Base-by-base conservation (phyloP, 2,888 invertebrate genomes). In the Drosophila kokeensis region DNA sequence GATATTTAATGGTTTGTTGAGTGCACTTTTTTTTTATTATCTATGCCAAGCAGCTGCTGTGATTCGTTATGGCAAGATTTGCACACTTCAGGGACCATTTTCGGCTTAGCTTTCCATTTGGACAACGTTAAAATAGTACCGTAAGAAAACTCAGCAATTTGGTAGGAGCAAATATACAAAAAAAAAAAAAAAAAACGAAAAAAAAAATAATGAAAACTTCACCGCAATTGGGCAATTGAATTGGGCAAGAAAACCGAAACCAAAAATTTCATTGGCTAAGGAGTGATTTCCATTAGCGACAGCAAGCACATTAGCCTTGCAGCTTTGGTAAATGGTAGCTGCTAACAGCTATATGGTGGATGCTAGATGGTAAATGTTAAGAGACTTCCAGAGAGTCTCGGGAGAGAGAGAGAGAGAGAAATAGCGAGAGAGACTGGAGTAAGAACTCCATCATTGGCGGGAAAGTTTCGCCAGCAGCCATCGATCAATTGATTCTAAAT, bases 401-500 rank as follows among this genome's bases (percentile, higher is more conserved):
- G n/a, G 24, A 24, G 45, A 13, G 30, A 30, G 29, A 29, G 49
- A 6, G 18, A 49, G 49, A 48, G 24, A 24, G 24, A 13, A 11
- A 50, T n/a, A 29, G 30, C n/a, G 50, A 13, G 8, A 7, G 13
- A 11, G 4, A 27, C 24, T 15, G 45, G 15, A 4, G 21, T 42
- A 59, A 62, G 77, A 73, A 77, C 67, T 62, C 69, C 78, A 67
- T 61, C 69, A 61, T 58, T 57, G 75, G 64, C 79, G 79, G 76
- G 79, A 79, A 79, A 79, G 79, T 79, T 76, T 60, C 48, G 72
- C 79, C 69, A 71, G 63, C 64, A 65, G 72, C 69, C 73, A 81
- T 81, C 81, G 70, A 81, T 81, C 81, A 78, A 74, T 67, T 66
- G 71, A 67, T 71, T 82, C 81, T 82, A 77, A 82, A 82, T 77